Percentiles rank a stretch among this genome's conserved stretches.
phyloP scores from a whole-genome alignment of 2,113 vertebrate genomes.

The Chionodraco myersi region DNA sequence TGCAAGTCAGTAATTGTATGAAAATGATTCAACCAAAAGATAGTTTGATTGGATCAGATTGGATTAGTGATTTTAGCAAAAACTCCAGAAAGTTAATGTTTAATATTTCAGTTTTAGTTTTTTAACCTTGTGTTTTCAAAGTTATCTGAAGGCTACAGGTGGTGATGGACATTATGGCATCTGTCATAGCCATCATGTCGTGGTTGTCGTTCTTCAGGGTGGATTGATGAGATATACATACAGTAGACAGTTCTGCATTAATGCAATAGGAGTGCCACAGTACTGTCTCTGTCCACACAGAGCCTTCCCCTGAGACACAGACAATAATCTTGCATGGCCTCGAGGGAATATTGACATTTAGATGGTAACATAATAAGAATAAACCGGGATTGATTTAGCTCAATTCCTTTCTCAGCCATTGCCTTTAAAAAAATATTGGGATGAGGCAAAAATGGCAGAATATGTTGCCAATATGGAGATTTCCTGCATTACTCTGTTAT shows the following conservation, averaged over 20 bases:
- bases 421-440: neutral
- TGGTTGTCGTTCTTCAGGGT: slow-evolving; percentile 3
- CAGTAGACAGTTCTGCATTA: slow-evolving; percentile 25
- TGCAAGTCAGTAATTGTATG: no score
- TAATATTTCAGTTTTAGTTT: no score
- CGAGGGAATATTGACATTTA: slow-evolving; percentile 47
- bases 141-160: neutral
- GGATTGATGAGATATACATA: slow-evolving; percentile 22
- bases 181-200: neutral
- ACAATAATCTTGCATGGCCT: slow-evolving; percentile 55
- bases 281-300: slow-evolving; percentile 11
- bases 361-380: slow-evolving; percentile 59
- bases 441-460: neutral
- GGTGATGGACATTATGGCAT: neutral
- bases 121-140: neutral
- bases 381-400: slow-evolving; percentile 24
- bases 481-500: neutral
- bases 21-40: no score
- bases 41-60: no score
- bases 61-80: neutral
- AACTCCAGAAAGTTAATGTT: no score
- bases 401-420: neutral
- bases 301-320: slow-evolving; percentile 20
- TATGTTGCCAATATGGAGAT: no score
- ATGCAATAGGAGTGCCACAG: slow-evolving; percentile 41